Evolutionary conservation across 2,797 vertebrate genomes (phyloP), one percentile per base, ranked within the genome.

Genomic region (Paguma larvata): DNA sequence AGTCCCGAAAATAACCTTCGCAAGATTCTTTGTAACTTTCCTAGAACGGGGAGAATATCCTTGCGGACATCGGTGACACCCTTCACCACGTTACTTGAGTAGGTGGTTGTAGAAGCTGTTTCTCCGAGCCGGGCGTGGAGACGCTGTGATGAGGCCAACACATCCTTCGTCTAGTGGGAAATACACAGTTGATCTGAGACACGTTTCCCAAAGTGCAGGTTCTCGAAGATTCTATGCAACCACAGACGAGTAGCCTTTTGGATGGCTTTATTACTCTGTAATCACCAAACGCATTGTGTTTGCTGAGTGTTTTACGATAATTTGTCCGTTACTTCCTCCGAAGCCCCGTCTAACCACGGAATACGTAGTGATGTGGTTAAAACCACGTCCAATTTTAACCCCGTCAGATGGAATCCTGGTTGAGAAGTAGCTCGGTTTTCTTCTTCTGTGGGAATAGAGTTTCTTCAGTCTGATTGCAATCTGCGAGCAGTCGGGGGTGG

Each of bases 131-230:
- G 23, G 48, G 46, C 59, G 5, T 13, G 27, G 51, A 32, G 68
- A 11, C 12, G 2, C 30, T 23, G 11, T n/a, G 77, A 59, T 0
- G 2, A 32, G 4, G 68, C 25, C 0, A 3, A 21, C 11, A 9
- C 19, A 19, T 68, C 41, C 86, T 62, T 34, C 25, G 23, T 84
- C 25, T 27, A 15, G 56, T 25, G 85, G 63, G 32, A 34, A 46
- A 59, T 63, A 0, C 12, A 30, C 56, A 44, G 4, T 27, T 2
- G 68, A 27, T 19, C 48, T 7, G 8, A 46, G 70, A 89, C 62
- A 72, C 19, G 38, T 34, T 82, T 91, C 27, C 62, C 32, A 3
- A 53, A 75, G 73, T 10, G 10, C 6, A 46, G 0, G 23, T 65
- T 19, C 59, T 72, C 1, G 38, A 89, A 46, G 51, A 10, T 41